Evolutionary conservation across 2,888 invertebrate species (phyloP), one percentile per base, ranked within the genome.

Genomic region (Drosophila sordidula): DNA sequence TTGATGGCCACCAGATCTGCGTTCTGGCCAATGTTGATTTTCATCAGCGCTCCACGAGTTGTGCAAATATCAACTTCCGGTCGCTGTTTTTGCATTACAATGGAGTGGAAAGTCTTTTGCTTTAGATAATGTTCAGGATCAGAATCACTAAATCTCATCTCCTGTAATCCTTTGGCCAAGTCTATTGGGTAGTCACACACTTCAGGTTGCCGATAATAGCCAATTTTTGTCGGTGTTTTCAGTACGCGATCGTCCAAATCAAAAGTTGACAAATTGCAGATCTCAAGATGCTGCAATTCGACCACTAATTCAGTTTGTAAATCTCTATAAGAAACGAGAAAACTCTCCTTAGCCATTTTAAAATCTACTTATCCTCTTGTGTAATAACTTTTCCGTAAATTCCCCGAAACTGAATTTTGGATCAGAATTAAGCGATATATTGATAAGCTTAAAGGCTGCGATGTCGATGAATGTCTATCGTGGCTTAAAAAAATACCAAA

Each of bases 31-130:
- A 5, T 16, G 16, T 9, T 0, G 6, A 62, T 62, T 1, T 8
- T 0, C 0, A 2, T 8, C 8, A 66, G 9, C 6, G 39, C 54
- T 0, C 18, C 38, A 29, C 66, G 66, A 34, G 42, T 56, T 45
- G 63, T 55, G n/a, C 63, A 66, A 29, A 66, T 46, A 26, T 66
- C 45, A 26, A 62, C 50, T 11, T 45, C 11, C 1, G 59, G 51
- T 16, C 34, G 39, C 6, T 22, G 16, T 2, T 59, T 34, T 5
- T 52, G 26, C 4, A 38, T 39, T 38, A 55, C 39, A 6, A 66
- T 62, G n/a, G 44, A 62, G 6, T 50, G 18, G 6, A 36, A 55
- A 0, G 44, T 55, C 49, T 66, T 66, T 16, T 51, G 14, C 41
- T 59, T 52, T 0, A n/a, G 11, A 34, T 55, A 39, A 14, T 49